Evolutionary conservation across 2,797 vertebrate genomes (phyloP), one percentile per base, ranked within the genome.

Genomic region (Sylvilagus floridanus): DNA sequence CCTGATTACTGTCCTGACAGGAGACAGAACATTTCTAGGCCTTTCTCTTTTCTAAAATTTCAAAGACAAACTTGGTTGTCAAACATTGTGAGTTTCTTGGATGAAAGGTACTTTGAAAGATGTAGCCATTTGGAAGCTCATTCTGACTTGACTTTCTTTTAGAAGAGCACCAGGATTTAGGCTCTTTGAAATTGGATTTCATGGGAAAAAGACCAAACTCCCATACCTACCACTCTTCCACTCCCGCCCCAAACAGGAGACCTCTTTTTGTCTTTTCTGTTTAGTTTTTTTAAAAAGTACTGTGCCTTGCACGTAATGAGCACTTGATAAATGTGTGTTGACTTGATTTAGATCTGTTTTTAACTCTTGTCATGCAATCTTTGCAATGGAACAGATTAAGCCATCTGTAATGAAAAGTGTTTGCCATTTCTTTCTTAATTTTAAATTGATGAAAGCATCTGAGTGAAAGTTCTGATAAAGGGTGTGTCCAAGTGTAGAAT

Each of bases 401-500:
- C 47, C 19, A 4, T 76, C 30, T 84, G 2, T 79, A 37, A 42
- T 83, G 19, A 57, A 84, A 84, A 54, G 28, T 26, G 13, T 78
- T 75, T 30, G 17, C 30, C 52, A 37, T 88, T 92, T 16, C 35
- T 84, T 75, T 69, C 35, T 37, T 86, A 57, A 68, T 71, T 73
- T 90, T 65, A 69, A 54, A 69, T 60, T 71, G 65, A 73, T n/a
- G 37, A n/a, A 87, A 86, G 28, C 68, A 83, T 95, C 76, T 68
- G 69, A 66, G 30, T 54, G 17, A 68, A 91, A 54, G 19, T 81
- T 77, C 60, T 94, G 30, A 19, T 19, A 17, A 69, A 93, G 81
- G 90, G 42, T n/a, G 30, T 91, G 91, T 79, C 16, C 57, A 24
- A 24, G 22, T 35, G 5, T 32, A 50, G 42, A 87, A 66, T 83